Evolutionary conservation across 2,113 vertebrate species (phyloP).

Genomic region (Sprattus sprattus): DNA sequence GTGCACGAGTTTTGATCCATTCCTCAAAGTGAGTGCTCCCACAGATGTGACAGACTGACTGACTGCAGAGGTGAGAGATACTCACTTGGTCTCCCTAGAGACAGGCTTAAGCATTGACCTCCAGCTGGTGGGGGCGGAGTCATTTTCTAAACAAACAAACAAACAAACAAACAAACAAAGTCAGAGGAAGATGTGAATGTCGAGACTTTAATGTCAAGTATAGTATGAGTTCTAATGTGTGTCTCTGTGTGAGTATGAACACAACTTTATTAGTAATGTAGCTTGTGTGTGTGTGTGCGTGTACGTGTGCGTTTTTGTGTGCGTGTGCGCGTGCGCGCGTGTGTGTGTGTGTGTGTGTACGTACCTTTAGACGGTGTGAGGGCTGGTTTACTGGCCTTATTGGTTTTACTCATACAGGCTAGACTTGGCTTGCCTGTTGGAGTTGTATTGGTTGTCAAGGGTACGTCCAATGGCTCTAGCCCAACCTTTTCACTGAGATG

Average conservation of each 20-base stretch:
- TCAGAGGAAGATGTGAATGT: too few relatives aligned
- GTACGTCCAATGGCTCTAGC: conserved; percentile 47
- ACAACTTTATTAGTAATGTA: too few relatives aligned
- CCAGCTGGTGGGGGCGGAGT: conserved; percentile 77
- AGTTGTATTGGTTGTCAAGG: conserved; percentile 36
- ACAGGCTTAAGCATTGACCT: conserved; percentile 82
- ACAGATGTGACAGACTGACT: not conserved
- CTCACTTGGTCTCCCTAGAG: conserved; percentile 71
- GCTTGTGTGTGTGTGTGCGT: not conserved
- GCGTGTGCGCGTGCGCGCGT: not conserved
- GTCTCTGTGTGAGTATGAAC: too few relatives aligned
- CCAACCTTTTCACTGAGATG: conserved; percentile 35
- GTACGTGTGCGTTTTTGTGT: not conserved
- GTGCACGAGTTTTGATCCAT: not conserved
- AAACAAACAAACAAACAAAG: not conserved
- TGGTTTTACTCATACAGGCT: conserved; percentile 29
- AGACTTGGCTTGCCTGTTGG: conserved; percentile 3
- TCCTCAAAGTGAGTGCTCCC: not conserved
- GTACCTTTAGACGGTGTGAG: conserved; percentile 55
- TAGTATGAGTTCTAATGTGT: too few relatives aligned
- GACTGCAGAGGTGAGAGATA: not conserved
- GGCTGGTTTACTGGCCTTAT: conserved; percentile 48
- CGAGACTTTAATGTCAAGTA: too few relatives aligned
- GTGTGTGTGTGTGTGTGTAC: not conserved
- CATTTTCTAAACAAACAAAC: conserved; percentile 35